phyloP scores from a whole-genome alignment of 2,888 invertebrate species.

The Gymnosoma rotundatum region DNA sequence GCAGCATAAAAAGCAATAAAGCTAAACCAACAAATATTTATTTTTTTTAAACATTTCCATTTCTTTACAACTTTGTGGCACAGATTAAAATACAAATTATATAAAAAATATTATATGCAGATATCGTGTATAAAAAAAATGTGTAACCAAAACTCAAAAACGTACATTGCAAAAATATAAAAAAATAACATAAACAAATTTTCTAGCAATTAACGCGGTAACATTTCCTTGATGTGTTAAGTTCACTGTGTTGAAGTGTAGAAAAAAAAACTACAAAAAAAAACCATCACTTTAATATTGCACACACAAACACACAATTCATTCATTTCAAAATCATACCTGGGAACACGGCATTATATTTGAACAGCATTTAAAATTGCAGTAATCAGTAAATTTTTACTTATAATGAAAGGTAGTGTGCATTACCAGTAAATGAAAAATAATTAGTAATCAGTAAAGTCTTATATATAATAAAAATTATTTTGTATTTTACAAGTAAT shows the following conservation, averaged over 20 bases:
- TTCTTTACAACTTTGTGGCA: not conserved
- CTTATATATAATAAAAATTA: no score
- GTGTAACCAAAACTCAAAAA: not conserved
- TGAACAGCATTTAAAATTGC: no score
- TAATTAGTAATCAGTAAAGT: no score
- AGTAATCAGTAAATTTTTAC: no score
- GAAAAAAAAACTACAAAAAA: conserved; percentile 1
- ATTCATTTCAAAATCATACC: no score
- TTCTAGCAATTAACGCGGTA: conserved; percentile 60
- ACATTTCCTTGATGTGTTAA: conserved; percentile 49
- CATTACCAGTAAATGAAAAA: no score
- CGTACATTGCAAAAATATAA: not conserved
- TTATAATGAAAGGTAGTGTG: no score
- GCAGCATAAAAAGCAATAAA: conserved; percentile 15
- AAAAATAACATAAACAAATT: conserved; percentile 42
- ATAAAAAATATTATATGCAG: not conserved
- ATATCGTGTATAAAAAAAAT: not conserved
- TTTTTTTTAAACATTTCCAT: no score
- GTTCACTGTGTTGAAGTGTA: conserved; percentile 24
- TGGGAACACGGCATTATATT: no score
- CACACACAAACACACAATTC: not conserved
- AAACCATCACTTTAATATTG: not conserved
- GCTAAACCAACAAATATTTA: not conserved
- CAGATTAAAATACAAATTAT: not conserved
- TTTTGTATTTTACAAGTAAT: no score